phyloP scores from a whole-genome alignment of 2,888 invertebrate genomes.

The Lampropteryx suffumata region DNA sequence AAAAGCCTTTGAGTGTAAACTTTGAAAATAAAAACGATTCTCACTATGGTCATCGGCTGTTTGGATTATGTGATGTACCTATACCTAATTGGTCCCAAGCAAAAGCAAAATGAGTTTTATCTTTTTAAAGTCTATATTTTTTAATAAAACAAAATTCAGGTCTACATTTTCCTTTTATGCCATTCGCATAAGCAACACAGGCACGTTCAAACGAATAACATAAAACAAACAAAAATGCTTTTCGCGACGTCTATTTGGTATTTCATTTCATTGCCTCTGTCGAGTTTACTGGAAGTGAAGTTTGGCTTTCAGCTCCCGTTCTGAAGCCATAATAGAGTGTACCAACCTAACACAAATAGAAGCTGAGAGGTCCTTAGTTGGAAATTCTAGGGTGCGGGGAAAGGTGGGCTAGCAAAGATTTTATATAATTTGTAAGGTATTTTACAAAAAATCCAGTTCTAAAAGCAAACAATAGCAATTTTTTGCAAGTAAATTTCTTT shows the following conservation, averaged over 20 bases:
- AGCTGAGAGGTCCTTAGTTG: slow-evolving; percentile 23
- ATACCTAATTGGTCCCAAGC: too few species aligned
- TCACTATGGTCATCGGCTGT: too few species aligned
- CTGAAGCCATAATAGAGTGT: slow-evolving; percentile 47
- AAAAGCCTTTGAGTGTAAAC: background rate
- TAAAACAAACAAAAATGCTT: slow-evolving; percentile 31
- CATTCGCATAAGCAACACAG: background rate
- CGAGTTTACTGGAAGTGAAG: slow-evolving; percentile 44
- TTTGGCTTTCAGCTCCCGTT: slow-evolving; percentile 44
- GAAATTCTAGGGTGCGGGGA: slow-evolving; percentile 3
- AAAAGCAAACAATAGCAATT: too few species aligned
- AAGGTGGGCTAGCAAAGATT: background rate
- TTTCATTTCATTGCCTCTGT: slow-evolving; percentile 43
- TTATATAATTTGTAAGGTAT: too few species aligned
- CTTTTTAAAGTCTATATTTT: too few species aligned
- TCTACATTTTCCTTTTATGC: background rate
- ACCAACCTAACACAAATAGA: slow-evolving; percentile 59
- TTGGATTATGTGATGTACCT: too few species aligned
- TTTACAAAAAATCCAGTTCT: too few species aligned
- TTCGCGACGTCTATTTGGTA: slow-evolving; percentile 33
- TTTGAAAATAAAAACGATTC: too few species aligned
- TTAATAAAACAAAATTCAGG: too few species aligned
- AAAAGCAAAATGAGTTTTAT: too few species aligned
- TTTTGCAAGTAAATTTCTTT: too few species aligned
- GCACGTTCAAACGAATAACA: slow-evolving; percentile 9